A percentile compares a stretch with the other conserved stretches of the same genome.
phyloP scores from a whole-genome alignment of 2,797 vertebrate genomes.

The Aratinga solstitialis region DNA sequence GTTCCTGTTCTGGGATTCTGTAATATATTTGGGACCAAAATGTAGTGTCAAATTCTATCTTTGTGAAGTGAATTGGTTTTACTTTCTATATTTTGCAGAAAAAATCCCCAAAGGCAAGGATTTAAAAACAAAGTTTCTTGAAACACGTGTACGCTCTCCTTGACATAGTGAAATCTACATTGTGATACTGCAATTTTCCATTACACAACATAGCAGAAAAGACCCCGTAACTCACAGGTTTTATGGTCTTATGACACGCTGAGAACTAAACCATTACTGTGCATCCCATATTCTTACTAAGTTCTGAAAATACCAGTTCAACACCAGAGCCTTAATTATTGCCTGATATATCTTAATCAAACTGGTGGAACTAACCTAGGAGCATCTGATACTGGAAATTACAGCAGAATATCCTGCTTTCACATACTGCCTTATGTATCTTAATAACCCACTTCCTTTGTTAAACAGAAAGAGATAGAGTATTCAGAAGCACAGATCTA shows the following conservation, averaged over 20 bases:
- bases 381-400: not conserved
- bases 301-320: not conserved
- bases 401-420: not conserved
- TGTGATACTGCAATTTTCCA: not conserved
- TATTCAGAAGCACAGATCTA: not conserved
- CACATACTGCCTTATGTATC: not conserved
- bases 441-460: not conserved
- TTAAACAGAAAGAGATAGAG: not conserved
- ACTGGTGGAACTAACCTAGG: not conserved
- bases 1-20: not conserved
- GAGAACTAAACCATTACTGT: not conserved
- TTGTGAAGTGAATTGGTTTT: not conserved
- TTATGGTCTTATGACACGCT: not conserved
- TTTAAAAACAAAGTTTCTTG: not conserved
- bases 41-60: not conserved
- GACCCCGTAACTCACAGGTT: not conserved
- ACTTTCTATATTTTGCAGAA: not conserved
- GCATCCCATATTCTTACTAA: not conserved
- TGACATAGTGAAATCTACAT: fast-evolving
- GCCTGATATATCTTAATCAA: not conserved
- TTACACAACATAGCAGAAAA: not conserved
- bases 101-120: not conserved
- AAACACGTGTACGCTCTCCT: not conserved
- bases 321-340: not conserved
- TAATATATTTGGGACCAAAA: not conserved